Evolutionary conservation across 1,140 invertebrate genomes (phyloP).

Genomic region (Drosophila ercepeae): DNA sequence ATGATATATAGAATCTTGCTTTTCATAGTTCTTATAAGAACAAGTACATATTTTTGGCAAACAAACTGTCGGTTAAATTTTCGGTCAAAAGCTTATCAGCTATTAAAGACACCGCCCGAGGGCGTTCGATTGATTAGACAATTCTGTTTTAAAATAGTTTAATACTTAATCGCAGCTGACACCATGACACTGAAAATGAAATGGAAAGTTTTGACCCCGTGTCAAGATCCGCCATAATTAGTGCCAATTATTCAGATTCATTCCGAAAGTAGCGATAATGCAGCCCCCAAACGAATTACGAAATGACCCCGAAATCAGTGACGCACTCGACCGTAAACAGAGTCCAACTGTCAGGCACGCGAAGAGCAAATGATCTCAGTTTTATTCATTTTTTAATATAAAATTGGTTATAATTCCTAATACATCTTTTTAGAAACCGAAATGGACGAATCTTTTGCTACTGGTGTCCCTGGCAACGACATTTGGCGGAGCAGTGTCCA

Average conservation of each 20-base stretch:
- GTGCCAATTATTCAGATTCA: conserved; percentile 29
- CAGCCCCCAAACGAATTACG: conserved; percentile 6
- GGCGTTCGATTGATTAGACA: not conserved
- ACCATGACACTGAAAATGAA: conserved; percentile 4
- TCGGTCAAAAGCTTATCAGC: conserved; percentile 32
- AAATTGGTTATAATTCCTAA: not conserved
- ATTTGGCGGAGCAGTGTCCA: conserved; percentile 92
- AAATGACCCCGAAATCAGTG: conserved; percentile 30
- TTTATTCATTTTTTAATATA: not conserved
- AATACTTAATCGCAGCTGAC: conserved; percentile 9
- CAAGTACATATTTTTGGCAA: conserved; percentile 10
- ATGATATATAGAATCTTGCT: not conserved
- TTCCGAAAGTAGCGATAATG: not conserved
- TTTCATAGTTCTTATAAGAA: not conserved
- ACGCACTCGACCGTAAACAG: conserved; percentile 25
- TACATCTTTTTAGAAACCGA: conserved; percentile 41
- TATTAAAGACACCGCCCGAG: conserved; percentile 26
- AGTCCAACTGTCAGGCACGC: not conserved
- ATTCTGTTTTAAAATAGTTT: conserved; percentile 21
- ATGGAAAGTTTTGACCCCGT: conserved; percentile 34
- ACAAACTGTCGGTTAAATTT: conserved; percentile 16
- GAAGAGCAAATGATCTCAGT: not conserved
- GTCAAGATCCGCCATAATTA: conserved; percentile 34
- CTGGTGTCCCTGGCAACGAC: conserved; percentile 85
- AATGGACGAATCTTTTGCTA: conserved; percentile 67